These are phyloP conservation scores for Petrophora chlorosata DNA, from an alignment of 2,888 invertebrate species.

Conservation along the genomic window DNA sequence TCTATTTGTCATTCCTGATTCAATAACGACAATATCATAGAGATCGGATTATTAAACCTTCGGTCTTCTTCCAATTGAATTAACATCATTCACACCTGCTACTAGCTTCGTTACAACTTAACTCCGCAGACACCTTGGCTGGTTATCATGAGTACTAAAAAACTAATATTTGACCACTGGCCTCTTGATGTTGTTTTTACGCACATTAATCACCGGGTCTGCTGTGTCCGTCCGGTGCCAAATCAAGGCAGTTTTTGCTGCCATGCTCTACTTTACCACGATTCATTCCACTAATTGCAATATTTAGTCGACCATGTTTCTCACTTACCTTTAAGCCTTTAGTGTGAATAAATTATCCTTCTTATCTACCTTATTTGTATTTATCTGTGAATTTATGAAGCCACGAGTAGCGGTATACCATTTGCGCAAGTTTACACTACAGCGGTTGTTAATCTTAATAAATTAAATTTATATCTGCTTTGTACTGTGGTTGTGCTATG, in stretches of 20 bases:
- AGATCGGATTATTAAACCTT: no score
- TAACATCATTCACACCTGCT: no score
- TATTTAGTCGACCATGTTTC: slow-evolving; percentile 16
- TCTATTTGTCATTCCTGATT: no score
- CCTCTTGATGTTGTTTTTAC: slow-evolving; percentile 33
- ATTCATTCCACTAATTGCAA: slow-evolving; percentile 20
- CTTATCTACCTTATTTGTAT: slow-evolving; percentile 38
- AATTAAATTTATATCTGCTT: slow-evolving; percentile 11
- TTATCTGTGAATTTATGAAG: slow-evolving; percentile 30
- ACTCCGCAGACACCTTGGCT: neutral
- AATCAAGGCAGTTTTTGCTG: slow-evolving; percentile 27
- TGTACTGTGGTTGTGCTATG: neutral
- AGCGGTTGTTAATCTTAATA: slow-evolving; percentile 17
- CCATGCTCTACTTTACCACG: slow-evolving; percentile 14
- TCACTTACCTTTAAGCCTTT: slow-evolving; percentile 21
- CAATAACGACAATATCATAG: no score
- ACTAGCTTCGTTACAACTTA: neutral
- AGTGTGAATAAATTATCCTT: slow-evolving; percentile 27
- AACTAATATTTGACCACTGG: slow-evolving; percentile 23
- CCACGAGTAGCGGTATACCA: slow-evolving; percentile 8
- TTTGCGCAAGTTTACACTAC: slow-evolving; percentile 13
- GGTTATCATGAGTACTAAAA: slow-evolving; percentile 17
- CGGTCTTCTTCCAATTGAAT: no score
- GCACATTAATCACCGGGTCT: slow-evolving; percentile 25
- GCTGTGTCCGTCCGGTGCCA: slow-evolving; percentile 30